These are phyloP conservation scores for Mionectes olivaceus DNA, from an alignment of 2,797 vertebrate species.

Conservation along the genomic window DNA sequence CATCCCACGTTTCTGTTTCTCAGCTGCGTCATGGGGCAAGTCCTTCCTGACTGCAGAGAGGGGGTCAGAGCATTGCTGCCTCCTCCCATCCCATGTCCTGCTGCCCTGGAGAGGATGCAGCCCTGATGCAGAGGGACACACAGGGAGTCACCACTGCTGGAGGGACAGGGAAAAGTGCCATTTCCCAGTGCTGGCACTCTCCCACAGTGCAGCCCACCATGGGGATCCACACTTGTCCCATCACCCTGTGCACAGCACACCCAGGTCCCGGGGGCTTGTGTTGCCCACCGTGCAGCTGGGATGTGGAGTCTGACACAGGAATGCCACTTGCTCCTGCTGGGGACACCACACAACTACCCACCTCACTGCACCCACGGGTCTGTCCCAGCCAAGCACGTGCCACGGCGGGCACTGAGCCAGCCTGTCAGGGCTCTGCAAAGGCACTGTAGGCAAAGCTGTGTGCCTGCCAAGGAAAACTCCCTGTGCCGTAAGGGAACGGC, in stretches of 20 bases:
- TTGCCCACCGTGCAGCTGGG: fast-evolving
- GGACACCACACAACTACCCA: fast-evolving
- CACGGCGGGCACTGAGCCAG: background rate
- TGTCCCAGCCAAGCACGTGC: background rate
- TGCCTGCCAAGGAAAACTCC: slow-evolving; percentile 44
- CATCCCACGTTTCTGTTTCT: fast-evolving
- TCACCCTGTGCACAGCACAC: fast-evolving
- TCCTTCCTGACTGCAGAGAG: background rate
- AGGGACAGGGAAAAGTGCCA: background rate
- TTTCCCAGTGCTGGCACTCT: background rate
- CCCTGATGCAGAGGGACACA: fast-evolving
- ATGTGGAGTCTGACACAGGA: fast-evolving
- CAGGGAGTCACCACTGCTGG: fast-evolving
- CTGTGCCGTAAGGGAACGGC: background rate
- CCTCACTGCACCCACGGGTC: fast-evolving
- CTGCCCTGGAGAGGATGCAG: background rate
- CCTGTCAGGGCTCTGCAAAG: background rate
- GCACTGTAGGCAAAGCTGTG: background rate
- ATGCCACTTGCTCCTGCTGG: fast-evolving
- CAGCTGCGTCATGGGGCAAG: fast-evolving
- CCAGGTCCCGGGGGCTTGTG: fast-evolving
- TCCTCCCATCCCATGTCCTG: fast-evolving
- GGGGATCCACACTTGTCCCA: fast-evolving
- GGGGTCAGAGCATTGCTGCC: background rate
- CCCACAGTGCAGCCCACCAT: background rate